Base-by-base conservation (phyloP, 2,888 invertebrate genomes). In the Diogma glabrata region DNA sequence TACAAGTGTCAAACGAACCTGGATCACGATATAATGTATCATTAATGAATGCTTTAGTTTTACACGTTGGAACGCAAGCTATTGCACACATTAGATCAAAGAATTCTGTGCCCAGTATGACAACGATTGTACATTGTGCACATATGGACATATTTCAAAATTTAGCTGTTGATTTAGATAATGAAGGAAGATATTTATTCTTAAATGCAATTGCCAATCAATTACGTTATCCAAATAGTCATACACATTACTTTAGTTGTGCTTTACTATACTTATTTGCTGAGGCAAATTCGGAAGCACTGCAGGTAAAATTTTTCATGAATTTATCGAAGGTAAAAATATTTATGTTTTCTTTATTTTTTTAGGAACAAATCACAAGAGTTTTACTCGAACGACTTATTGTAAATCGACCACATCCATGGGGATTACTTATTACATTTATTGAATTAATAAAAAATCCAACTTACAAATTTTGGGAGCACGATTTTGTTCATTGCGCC, bases 101-200 rank as follows among this genome's bases (percentile, higher is more conserved):
- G 70, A 87, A 90, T 46, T 85, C 87, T 61, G 86, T 90, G 2
- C 95, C 96, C 1, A 95, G 87, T 65, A 94, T 95, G 84, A 84
- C 91, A 43, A 96, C 95, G n/a, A 96, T 99, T 57, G 91, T 94
- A 2, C 96, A 97, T 67, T 94, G 95, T 26, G 88, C 97, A 1
- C 97, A 95, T 69, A 99, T 99, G 96, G 99, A 99, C 69, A 97
- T 99, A 60, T 99, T 99, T 78, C 97, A 99, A 73, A 97, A 96
- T 73, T 78, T 99, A 59, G 95, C 95, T 1, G 96, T 97, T 1
- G 95, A 96, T 71, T 79, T 99, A 56, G 97, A 99, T 69, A 95
- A 90, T 10, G 97, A 99, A 74, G 99, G 96, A 69, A 70, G 75
- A 46, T 99, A 99, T 69, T 72, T 99, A 62, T 96, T 99, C 73